These are phyloP conservation scores for Petrocephalus schoutedeni DNA, from an alignment of 2,797 vertebrate genomes.

Conservation along the genomic window DNA sequence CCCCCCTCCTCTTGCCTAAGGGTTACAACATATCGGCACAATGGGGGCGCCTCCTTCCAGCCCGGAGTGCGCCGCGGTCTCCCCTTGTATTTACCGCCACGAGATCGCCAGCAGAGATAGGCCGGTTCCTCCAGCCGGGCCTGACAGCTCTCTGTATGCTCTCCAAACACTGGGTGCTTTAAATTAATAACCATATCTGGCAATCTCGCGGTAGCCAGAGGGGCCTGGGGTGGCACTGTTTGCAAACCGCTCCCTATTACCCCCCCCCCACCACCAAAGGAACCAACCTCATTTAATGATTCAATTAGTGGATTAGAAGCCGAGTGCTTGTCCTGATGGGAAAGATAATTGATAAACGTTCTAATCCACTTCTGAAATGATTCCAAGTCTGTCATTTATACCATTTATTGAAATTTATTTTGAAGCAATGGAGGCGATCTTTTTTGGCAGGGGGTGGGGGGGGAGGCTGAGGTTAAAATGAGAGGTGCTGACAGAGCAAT, in stretches of 20 bases:
- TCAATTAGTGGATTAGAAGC: constrained; percentile 93
- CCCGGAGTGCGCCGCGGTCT: constrained; percentile 71
- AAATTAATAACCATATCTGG: constrained; percentile 97
- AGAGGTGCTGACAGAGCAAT: background rate
- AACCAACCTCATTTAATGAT: constrained; percentile 95
- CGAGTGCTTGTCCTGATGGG: constrained; percentile 83
- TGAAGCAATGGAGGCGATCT: background rate
- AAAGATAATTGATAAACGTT: constrained; percentile 74
- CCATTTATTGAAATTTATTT: constrained; percentile 9
- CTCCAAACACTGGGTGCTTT: constrained; percentile 72
- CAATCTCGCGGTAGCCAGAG: constrained; percentile 69
- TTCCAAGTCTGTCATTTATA: constrained; percentile 25
- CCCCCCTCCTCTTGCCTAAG: constrained; percentile 43
- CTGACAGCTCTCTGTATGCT: constrained; percentile 79
- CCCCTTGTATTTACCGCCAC: constrained; percentile 78
- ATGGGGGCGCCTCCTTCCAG: constrained; percentile 72
- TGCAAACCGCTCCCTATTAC: constrained; percentile 70
- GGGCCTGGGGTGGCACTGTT: constrained; percentile 69
- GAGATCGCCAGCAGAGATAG: constrained; percentile 79
- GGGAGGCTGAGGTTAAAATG: background rate
- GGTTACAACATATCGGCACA: constrained; percentile 21
- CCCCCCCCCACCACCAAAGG: constrained; percentile 56
- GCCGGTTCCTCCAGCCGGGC: constrained; percentile 68
- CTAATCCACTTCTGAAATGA: constrained; percentile 57
- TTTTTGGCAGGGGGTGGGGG: background rate